Conservation (phyloP, 2,888 invertebrate genomes). For the Dasypolia templi region DNA sequence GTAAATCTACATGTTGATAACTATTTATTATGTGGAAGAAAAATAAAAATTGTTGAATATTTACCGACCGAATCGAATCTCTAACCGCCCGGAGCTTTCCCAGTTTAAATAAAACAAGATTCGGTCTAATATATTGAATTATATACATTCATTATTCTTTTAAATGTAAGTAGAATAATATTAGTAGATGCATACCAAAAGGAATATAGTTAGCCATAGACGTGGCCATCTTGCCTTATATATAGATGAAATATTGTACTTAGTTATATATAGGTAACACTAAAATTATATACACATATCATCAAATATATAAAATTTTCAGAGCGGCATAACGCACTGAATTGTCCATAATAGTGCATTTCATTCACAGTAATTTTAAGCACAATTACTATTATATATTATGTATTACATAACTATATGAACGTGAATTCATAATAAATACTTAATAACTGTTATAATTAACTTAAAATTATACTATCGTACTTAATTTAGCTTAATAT, state of each 20-base stretch:
- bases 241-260: constrained; percentile 69
- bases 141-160: constrained; percentile 81
- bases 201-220: constrained; percentile 85
- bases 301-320: constrained; percentile 73
- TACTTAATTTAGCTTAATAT: constrained; percentile 88
- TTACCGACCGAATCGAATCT: constrained; percentile 84
- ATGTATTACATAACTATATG: constrained; percentile 81
- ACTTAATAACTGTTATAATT: constrained; percentile 88
- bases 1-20: constrained; percentile 90
- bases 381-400: constrained; percentile 81
- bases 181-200: constrained; percentile 80
- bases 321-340: constrained; percentile 73
- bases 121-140: constrained; percentile 86
- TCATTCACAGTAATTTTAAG: constrained; percentile 87
- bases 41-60: constrained; percentile 88
- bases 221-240: constrained; percentile 89
- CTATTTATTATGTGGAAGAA: constrained; percentile 89
- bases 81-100: constrained; percentile 72
- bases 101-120: constrained; percentile 75
- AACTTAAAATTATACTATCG: constrained; percentile 86
- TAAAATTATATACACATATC: constrained; percentile 80
- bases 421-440: constrained; percentile 86
- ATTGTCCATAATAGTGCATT: constrained; percentile 88
- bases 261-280: constrained; percentile 68
- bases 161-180: constrained; percentile 82